Base-by-base conservation (phyloP, 1,140 invertebrate species). In the Oedothorax gibbosus region DNA sequence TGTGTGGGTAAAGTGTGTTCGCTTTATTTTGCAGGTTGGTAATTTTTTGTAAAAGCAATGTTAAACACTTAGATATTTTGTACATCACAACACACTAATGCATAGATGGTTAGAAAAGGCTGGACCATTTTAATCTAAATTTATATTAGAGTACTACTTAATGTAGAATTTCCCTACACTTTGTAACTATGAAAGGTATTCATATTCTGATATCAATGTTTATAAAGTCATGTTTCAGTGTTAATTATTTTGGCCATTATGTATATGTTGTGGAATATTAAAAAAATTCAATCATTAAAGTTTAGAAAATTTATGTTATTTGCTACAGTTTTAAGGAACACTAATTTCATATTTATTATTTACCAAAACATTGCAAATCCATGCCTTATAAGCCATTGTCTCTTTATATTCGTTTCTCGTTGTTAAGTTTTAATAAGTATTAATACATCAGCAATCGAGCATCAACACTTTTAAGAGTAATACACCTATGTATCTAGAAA, bases 81-180 rank as follows among this genome's bases (percentile, higher is more conserved):
- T 66, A 66, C 20, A 66, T 66, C 20, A 35, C 11, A 21, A 62
- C 18, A 62, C 60, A 62, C 49, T 66, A 35, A 21, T 78, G 35
- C 54, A 73, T 82, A 73, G 80, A 72, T 82, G 66, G 64, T 69
- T 82, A 82, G 80, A 49, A 73, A 73, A 82, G 62, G 80, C 80
- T 73, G 69, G 80, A 82, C 80, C 80, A 82, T 82, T 82, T 82
- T 82, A 82, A 82, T 56, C 80, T 82, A 54, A 56, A 81, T 71
- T 77, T 49, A 71, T 64, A 71, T 20, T 73, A 57, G 72, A 82
- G 69, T 73, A 51, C 66, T 73, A 50, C 68, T 72, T 80, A 81
- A 69, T 82, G 72, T 35, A 35, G 35, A 57, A 66, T 79, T 72
- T 73, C 49, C 56, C 69, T 53, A 35, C 60, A 71, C 50, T 72